These are phyloP conservation scores for Mesorhabditis sp. DNA, from an alignment of 2,888 invertebrate genomes.

Conservation along the genomic window DNA sequence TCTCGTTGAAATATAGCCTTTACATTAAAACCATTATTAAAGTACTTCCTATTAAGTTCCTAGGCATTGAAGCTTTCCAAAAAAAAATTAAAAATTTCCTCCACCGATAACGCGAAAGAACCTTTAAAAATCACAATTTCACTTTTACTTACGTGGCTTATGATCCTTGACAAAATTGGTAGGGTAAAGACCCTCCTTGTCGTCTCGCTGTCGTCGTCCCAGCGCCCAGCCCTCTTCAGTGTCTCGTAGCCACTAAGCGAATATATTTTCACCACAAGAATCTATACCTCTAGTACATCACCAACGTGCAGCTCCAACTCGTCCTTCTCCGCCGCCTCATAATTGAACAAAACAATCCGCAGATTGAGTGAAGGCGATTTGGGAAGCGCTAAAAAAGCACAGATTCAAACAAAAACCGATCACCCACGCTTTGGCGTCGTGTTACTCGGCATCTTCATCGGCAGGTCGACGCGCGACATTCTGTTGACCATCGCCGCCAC, in stretches of 20 bases:
- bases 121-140: conserved; percentile 13
- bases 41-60: too few species aligned
- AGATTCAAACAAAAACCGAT: neutral
- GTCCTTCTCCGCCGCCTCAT: neutral
- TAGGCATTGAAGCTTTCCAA: too few species aligned
- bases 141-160: conserved; percentile 1
- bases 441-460: neutral
- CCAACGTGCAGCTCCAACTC: neutral
- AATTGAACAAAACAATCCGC: neutral
- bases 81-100: too few species aligned
- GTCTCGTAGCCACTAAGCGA: conserved; percentile 66
- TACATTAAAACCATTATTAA: too few species aligned
- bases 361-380: neutral
- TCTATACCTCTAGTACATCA: neutral
- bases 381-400: too few species aligned
- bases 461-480: neutral
- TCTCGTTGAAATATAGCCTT: too few species aligned
- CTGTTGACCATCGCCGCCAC: neutral
- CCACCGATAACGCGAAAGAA: too few species aligned
- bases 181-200: conserved; percentile 84
- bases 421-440: neutral
- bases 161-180: conserved; percentile 78
- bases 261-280: neutral
- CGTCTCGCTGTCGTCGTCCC: conserved; percentile 58
- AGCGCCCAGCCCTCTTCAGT: conserved; percentile 80